Percentiles rank a stretch among this genome's conserved stretches.
Evolutionary conservation across 2,888 invertebrate species (phyloP).

Genomic region (Seira sanloemensis): DNA sequence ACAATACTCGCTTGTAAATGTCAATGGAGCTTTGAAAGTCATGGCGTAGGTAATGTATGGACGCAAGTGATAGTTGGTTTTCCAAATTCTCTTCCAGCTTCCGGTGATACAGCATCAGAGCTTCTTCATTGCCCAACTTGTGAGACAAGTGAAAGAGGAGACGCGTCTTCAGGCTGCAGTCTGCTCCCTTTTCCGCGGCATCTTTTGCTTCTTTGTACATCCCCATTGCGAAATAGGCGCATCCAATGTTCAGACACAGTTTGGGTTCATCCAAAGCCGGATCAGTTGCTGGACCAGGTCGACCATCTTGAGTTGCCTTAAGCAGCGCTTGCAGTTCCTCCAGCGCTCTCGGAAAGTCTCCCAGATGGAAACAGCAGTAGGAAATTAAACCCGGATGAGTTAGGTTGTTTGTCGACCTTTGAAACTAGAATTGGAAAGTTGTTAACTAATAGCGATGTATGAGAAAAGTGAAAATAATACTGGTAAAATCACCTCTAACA

Average conservation of each 20-base stretch:
- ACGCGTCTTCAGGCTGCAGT: slow-evolving; percentile 84
- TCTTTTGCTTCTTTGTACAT: slow-evolving; percentile 84
- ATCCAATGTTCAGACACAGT: slow-evolving; percentile 88
- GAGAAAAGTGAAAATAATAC: too few species aligned
- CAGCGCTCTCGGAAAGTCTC: slow-evolving; percentile 91
- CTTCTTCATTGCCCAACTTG: slow-evolving; percentile 90
- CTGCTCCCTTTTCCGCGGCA: slow-evolving; percentile 80
- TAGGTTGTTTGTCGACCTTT: slow-evolving; percentile 79
- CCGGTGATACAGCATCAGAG: slow-evolving; percentile 88
- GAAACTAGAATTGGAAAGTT: too few species aligned
- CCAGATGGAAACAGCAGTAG: slow-evolving; percentile 96
- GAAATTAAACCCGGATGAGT: slow-evolving; percentile 83
- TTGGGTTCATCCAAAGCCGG: slow-evolving; percentile 48
- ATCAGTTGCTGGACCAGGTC: slow-evolving; percentile 75
- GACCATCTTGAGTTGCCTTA: slow-evolving; percentile 77
- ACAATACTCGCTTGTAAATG: slow-evolving; percentile 94
- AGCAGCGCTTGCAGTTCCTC: slow-evolving; percentile 82
- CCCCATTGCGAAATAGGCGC: slow-evolving; percentile 96
- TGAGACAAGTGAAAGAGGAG: slow-evolving; percentile 95
- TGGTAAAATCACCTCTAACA: slow-evolving; percentile 91
- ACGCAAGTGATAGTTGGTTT: slow-evolving; percentile 96
- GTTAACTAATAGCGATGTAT: too few species aligned
- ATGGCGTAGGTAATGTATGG: slow-evolving; percentile 95
- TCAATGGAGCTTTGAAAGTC: slow-evolving; percentile 99
- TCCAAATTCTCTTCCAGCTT: slow-evolving; percentile 91